These are phyloP conservation scores for Yponomeuta plumbellus DNA, from an alignment of 2,888 invertebrate genomes.

Conservation along the genomic window DNA sequence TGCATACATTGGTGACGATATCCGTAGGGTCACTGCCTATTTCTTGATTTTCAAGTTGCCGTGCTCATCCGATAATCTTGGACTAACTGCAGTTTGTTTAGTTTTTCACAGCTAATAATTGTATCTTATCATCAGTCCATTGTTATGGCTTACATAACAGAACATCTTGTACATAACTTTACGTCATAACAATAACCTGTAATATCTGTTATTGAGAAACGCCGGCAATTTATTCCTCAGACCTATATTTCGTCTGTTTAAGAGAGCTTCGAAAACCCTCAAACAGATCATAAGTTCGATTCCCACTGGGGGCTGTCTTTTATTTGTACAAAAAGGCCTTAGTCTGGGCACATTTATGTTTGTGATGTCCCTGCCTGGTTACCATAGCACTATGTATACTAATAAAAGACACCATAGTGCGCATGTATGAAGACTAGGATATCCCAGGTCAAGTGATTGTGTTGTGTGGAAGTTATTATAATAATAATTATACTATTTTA, in stretches of 20 bases:
- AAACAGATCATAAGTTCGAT: too few relatives aligned
- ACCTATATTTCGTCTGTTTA: background rate
- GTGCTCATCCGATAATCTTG: background rate
- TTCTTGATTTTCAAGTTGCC: background rate
- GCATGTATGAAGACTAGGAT: too few relatives aligned
- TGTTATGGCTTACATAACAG: constrained; percentile 68
- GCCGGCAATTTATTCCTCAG: constrained; percentile 1
- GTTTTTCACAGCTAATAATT: background rate
- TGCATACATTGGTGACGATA: background rate
- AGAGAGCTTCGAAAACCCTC: background rate
- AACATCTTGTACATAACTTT: constrained; percentile 26
- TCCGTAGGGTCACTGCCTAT: background rate
- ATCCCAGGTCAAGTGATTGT: too few relatives aligned
- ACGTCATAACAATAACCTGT: constrained; percentile 62
- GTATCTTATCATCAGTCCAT: constrained; percentile 30
- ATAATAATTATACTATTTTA: too few relatives aligned
- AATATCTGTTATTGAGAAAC: constrained; percentile 25
- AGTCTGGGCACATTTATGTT: too few relatives aligned
- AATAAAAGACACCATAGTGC: too few relatives aligned
- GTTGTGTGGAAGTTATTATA: too few relatives aligned
- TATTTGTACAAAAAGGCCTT: too few relatives aligned
- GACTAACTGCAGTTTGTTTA: background rate
- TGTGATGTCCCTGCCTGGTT: too few relatives aligned
- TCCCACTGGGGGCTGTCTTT: too few relatives aligned
- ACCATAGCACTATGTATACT: too few relatives aligned